These are phyloP conservation scores for Erebia ligea DNA, from an alignment of 2,888 invertebrate species.

Conservation along the genomic window DNA sequence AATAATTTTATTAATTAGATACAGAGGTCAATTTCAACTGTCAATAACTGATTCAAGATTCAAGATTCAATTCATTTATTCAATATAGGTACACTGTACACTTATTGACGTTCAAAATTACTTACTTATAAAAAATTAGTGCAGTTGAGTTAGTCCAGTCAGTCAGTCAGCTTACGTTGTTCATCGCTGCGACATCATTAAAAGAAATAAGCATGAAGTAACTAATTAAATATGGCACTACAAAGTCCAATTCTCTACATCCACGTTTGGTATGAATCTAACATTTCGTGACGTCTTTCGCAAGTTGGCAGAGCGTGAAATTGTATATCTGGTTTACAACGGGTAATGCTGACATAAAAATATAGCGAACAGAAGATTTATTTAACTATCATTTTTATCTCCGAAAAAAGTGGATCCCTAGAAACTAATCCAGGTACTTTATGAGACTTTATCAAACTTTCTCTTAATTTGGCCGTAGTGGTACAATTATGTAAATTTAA, in stretches of 20 bases:
- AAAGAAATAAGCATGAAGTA: neutral
- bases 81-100: no score
- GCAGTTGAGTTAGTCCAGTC: no score
- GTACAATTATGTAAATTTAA: constrained; percentile 39
- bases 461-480: constrained; percentile 35
- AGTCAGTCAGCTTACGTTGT: no score
- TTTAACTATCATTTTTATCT: neutral
- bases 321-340: neutral
- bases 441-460: constrained; percentile 27
- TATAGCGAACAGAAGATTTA: no score
- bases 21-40: no score
- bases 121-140: no score
- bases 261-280: neutral
- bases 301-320: neutral
- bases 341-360: neutral
- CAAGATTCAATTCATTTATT: no score
- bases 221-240: neutral
- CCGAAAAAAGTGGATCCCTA: neutral
- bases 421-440: neutral
- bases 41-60: no score
- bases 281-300: neutral
- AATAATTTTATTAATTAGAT: no score
- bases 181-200: no score
- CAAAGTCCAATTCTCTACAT: neutral
- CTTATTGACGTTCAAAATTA: no score